A percentile compares a stretch with the other conserved stretches of the same genome.
phyloP scores from a whole-genome alignment of 2,113 vertebrate genomes.

The Silurus glanis region DNA sequence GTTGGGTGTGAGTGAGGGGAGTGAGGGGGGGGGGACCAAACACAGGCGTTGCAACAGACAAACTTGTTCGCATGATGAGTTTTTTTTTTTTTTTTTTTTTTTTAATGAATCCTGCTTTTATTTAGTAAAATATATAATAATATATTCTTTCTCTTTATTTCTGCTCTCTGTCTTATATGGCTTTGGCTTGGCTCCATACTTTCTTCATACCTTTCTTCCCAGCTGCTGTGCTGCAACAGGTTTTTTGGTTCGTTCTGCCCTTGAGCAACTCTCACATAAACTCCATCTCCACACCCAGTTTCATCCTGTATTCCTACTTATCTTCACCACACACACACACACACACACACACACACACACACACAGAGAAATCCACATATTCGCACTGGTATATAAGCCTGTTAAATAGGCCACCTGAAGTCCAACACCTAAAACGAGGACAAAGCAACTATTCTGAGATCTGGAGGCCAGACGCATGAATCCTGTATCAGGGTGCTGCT shows the following conservation, averaged over 20 bases:
- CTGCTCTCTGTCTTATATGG: background rate
- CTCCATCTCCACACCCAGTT: slow-evolving; percentile 10
- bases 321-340: background rate
- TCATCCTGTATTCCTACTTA: background rate
- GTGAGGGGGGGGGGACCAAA: background rate
- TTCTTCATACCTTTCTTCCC: slow-evolving; percentile 50
- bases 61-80: background rate
- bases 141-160: background rate
- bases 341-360: background rate
- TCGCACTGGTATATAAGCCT: slow-evolving; percentile 36
- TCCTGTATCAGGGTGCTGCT: slow-evolving; percentile 39
- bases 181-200: slow-evolving; percentile 39
- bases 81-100: too few species aligned
- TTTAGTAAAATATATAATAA: background rate
- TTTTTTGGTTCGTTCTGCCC: slow-evolving; percentile 54
- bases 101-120: background rate
- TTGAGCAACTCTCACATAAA: slow-evolving; percentile 20
- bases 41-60: background rate
- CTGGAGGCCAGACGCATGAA: slow-evolving; percentile 36
- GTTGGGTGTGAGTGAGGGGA: background rate
- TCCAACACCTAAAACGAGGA: slow-evolving; percentile 51
- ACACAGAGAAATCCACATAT: background rate
- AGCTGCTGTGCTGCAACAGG: slow-evolving; percentile 70
- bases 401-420: slow-evolving; percentile 54
- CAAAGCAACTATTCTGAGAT: slow-evolving; percentile 55